Evolutionary conservation across 2,888 invertebrate genomes (phyloP).

Genomic region (Papilio demoleus): DNA sequence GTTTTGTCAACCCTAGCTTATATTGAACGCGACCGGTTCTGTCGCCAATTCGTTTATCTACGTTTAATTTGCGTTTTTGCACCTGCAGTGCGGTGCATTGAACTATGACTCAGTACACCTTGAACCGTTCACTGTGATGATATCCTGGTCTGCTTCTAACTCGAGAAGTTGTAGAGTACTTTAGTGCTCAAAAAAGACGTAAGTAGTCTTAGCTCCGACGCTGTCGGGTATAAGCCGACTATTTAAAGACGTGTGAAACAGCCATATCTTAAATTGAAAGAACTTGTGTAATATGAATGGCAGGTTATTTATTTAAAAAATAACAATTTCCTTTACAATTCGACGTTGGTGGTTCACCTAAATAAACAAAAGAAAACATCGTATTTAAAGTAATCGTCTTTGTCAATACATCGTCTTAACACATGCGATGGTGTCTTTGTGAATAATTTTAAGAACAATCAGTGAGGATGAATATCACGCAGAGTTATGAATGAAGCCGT

Average conservation of each 20-base stretch:
- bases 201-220: too few relatives aligned
- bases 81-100: slow-evolving; percentile 37
- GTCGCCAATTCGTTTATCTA: slow-evolving; percentile 40
- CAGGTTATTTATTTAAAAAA: slow-evolving; percentile 18
- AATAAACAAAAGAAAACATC: slow-evolving; percentile 54
- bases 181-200: too few relatives aligned
- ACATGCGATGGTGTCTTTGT: slow-evolving; percentile 55
- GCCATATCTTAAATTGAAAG: slow-evolving; percentile 2
- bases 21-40: slow-evolving; percentile 33
- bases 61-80: slow-evolving; percentile 39
- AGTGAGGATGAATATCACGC: slow-evolving; percentile 56
- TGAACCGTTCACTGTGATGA: slow-evolving; percentile 19
- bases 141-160: slow-evolving; percentile 18
- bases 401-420: slow-evolving; percentile 66
- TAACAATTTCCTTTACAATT: slow-evolving; percentile 34
- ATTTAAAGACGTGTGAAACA: not conserved
- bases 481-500: slow-evolving; percentile 76
- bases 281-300: not conserved
- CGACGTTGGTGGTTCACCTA: slow-evolving; percentile 68
- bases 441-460: slow-evolving; percentile 47
- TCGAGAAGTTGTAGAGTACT: too few relatives aligned
- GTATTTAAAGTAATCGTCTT: slow-evolving; percentile 63
- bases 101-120: slow-evolving; percentile 32
- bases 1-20: slow-evolving; percentile 13
- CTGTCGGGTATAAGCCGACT: too few relatives aligned